phyloP scores from a whole-genome alignment of 2,888 invertebrate species.

The Slavum lentiscoides region DNA sequence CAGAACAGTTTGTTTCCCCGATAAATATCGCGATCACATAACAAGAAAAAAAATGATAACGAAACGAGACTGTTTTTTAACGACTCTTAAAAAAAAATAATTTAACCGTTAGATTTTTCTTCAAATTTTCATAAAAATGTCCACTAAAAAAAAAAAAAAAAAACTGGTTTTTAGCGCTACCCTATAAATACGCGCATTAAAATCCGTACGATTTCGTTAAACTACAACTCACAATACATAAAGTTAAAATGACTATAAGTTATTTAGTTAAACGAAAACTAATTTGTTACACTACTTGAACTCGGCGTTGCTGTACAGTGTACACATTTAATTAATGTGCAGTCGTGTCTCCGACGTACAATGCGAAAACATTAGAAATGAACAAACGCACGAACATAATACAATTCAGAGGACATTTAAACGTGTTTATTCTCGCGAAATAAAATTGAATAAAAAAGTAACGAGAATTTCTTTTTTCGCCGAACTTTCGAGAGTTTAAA shows the following conservation, averaged over 20 bases:
- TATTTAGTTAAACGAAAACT: conserved; percentile 44
- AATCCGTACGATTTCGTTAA: conserved; percentile 23
- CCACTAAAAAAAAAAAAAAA: too few species aligned
- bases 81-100: too few species aligned
- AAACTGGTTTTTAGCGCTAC: neutral
- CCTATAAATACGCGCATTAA: neutral
- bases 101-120: too few species aligned
- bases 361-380: conserved; percentile 28
- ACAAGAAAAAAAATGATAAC: too few species aligned
- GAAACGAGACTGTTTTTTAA: too few species aligned
- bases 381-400: conserved; percentile 27
- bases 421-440: conserved; percentile 20
- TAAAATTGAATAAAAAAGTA: neutral
- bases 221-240: conserved; percentile 16
- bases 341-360: conserved; percentile 34
- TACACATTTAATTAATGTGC: conserved; percentile 48
- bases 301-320: conserved; percentile 17
- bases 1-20: too few species aligned
- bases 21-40: too few species aligned
- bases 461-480: too few species aligned
- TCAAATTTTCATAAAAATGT: too few species aligned
- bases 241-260: conserved; percentile 25
- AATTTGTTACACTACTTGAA: conserved; percentile 50
- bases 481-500: too few species aligned
- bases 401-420: conserved; percentile 15